These are phyloP conservation scores for Sinodicranocentrus sp. DNA, from an alignment of 2,888 invertebrate species.

Conservation along the genomic window DNA sequence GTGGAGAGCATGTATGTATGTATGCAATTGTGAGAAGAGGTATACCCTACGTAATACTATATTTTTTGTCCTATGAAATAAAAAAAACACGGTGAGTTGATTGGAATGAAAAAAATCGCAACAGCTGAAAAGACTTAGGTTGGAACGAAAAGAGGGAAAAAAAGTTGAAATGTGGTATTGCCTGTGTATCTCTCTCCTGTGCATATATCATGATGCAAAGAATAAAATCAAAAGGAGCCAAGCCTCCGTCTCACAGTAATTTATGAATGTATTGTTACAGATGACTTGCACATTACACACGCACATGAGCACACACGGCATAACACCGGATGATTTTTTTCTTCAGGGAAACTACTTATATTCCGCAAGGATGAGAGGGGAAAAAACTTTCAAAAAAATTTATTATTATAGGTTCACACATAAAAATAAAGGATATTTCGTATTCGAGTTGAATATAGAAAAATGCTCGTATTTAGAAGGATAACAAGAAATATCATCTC, in stretches of 20 bases:
- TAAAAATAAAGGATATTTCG: conserved; percentile 44
- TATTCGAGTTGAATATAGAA: conserved; percentile 23
- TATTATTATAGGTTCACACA: conserved; percentile 45
- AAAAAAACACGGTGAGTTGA: not conserved
- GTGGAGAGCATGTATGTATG: too few relatives aligned
- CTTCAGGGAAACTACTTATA: too few relatives aligned
- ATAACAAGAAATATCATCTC: conserved; percentile 20
- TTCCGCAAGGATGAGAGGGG: not conserved
- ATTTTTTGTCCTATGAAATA: too few relatives aligned
- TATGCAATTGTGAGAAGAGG: too few relatives aligned
- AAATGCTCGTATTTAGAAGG: not conserved
- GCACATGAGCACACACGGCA: conserved; percentile 42
- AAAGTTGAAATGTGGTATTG: too few relatives aligned
- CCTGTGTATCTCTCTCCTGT: too few relatives aligned
- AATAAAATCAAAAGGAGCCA: conserved; percentile 36
- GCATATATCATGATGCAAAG: too few relatives aligned
- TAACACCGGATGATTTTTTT: conserved; percentile 10
- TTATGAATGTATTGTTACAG: conserved; percentile 62
- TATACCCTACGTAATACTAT: too few relatives aligned
- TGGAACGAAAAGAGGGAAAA: not conserved
- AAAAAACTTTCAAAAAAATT: not conserved
- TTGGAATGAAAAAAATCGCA: conserved; percentile 17
- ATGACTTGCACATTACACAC: conserved; percentile 65
- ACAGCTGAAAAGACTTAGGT: conserved; percentile 2
- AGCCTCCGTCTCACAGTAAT: conserved; percentile 51